phyloP scores from a whole-genome alignment of 2,888 invertebrate species.

The Drosophila formosana region DNA sequence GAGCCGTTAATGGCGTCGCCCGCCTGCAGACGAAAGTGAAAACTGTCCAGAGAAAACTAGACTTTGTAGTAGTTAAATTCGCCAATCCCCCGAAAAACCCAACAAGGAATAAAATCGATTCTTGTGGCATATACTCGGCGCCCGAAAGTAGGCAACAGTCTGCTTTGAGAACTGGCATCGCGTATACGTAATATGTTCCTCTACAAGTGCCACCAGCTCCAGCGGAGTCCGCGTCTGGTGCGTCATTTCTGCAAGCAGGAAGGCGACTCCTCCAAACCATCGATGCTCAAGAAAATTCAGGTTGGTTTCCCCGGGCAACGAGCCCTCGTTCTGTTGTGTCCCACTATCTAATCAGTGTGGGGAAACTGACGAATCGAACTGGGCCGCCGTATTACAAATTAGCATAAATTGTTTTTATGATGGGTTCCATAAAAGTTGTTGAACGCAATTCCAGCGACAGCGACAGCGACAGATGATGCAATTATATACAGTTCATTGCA shows the following conservation, averaged over 20 bases:
- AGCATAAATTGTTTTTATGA: slow-evolving; percentile 66
- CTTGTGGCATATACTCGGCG: slow-evolving; percentile 24
- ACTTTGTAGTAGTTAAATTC: slow-evolving; percentile 5
- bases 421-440: slow-evolving; percentile 43
- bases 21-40: slow-evolving; percentile 22
- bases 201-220: slow-evolving; percentile 66
- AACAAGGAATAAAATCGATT: slow-evolving; percentile 53
- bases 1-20: slow-evolving; percentile 54
- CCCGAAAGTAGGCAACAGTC: slow-evolving; percentile 66
- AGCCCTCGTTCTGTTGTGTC: slow-evolving; percentile 5
- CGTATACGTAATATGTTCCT: slow-evolving; percentile 74
- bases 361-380: background rate
- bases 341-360: slow-evolving; percentile 49
- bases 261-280: slow-evolving; percentile 5
- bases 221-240: slow-evolving; percentile 43
- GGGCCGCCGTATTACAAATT: slow-evolving; percentile 44
- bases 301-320: slow-evolving; percentile 48
- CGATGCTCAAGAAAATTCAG: slow-evolving; percentile 67
- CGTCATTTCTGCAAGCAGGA: slow-evolving; percentile 43
- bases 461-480: slow-evolving; percentile 37
- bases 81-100: slow-evolving; percentile 1
- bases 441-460: slow-evolving; percentile 41
- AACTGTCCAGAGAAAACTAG: slow-evolving; percentile 40
- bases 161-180: slow-evolving; percentile 21
- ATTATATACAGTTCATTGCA: slow-evolving; percentile 28